Evolutionary conservation across 2,888 invertebrate species (phyloP).

Genomic region (Argyresthia albistria): DNA sequence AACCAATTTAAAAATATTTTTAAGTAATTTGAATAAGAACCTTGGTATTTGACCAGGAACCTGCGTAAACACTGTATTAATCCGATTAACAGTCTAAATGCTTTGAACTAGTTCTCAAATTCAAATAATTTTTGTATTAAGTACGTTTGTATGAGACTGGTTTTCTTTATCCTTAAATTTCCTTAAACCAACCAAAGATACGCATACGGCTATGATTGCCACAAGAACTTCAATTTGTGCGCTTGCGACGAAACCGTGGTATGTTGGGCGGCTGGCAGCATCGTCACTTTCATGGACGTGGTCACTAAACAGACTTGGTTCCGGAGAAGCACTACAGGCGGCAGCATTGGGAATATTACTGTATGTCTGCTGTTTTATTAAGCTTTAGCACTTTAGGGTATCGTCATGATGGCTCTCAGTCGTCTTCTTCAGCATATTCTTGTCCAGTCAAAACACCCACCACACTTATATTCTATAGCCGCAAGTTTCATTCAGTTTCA

Average conservation of each 20-base stretch:
- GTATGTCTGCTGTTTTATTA: conserved; percentile 47
- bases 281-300: conserved; percentile 83
- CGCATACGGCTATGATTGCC: conserved; percentile 91
- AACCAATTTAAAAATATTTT: too few species aligned
- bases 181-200: conserved; percentile 65
- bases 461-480: not conserved
- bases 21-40: too few species aligned
- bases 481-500: too few species aligned
- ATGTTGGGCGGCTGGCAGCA: conserved; percentile 86
- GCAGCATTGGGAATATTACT: conserved; percentile 85
- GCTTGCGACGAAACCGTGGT: conserved; percentile 81
- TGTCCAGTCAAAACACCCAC: not conserved
- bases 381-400: not conserved
- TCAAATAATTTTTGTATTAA: too few species aligned
- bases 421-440: not conserved
- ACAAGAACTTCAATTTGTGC: conserved; percentile 84
- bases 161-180: not conserved
- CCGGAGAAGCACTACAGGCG: conserved; percentile 81
- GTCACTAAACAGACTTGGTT: conserved; percentile 77
- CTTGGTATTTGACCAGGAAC: too few species aligned
- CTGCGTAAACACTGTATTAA: too few species aligned
- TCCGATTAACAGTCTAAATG: too few species aligned
- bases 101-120: too few species aligned
- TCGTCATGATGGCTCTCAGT: too few species aligned
- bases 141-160: too few species aligned